Evolutionary conservation across 2,888 invertebrate species (phyloP).

Genomic region (Abscondita cerata): DNA sequence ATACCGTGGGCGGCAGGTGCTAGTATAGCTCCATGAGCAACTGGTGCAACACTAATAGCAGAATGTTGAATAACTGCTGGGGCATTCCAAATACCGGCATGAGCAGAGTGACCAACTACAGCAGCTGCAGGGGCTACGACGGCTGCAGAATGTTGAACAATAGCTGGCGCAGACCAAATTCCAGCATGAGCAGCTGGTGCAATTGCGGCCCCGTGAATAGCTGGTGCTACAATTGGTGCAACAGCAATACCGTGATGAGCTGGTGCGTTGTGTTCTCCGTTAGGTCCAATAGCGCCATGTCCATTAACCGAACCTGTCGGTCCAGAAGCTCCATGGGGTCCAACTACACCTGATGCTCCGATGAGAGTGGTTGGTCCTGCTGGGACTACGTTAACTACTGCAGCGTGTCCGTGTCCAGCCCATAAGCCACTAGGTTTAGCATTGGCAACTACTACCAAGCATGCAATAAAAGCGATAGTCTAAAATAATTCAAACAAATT

Average conservation of each 20-base stretch:
- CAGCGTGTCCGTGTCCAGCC: constrained; percentile 13
- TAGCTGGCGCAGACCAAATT: too few species aligned
- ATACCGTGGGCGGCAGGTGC: too few species aligned
- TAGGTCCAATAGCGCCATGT: constrained; percentile 28
- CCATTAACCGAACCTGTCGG: constrained; percentile 27
- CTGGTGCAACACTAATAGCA: too few species aligned
- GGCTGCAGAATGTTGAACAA: too few species aligned
- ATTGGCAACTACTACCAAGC: constrained; percentile 39
- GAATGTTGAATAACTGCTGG: too few species aligned
- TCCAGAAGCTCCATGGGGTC: constrained; percentile 24
- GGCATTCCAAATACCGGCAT: too few species aligned
- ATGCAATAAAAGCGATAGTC: constrained; percentile 40
- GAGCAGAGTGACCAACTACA: too few species aligned
- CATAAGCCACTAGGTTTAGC: constrained; percentile 35
- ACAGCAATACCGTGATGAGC: constrained; percentile 23
- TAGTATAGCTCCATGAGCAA: too few species aligned
- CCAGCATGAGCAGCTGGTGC: too few species aligned
- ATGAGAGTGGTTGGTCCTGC: constrained; percentile 16
- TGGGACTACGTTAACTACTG: constrained; percentile 9
- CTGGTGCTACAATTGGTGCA: constrained; percentile 4
- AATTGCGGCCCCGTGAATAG: too few species aligned
- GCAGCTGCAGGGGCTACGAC: too few species aligned
- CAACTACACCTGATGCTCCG: constrained; percentile 27
- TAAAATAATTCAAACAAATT: too few species aligned
- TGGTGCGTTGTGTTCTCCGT: constrained; percentile 21